phyloP scores from a whole-genome alignment of 2,888 invertebrate genomes.

The Phaedon cochleariae region DNA sequence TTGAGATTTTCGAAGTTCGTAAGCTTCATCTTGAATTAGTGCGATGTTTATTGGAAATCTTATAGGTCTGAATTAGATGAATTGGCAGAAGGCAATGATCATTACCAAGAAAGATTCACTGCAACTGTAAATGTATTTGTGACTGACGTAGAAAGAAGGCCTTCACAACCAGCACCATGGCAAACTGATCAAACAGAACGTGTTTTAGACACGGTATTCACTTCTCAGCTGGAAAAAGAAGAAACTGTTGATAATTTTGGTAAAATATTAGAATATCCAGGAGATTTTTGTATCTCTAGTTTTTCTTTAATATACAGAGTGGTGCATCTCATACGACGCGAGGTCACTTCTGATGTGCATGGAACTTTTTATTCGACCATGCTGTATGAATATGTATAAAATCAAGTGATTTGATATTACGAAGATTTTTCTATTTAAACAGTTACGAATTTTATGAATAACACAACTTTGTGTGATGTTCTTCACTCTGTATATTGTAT shows the following conservation, averaged over 20 bases:
- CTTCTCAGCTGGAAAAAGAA: slow-evolving; percentile 80
- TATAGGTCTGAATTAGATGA: slow-evolving; percentile 84
- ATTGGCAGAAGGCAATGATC: slow-evolving; percentile 71
- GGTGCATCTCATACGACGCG: no score
- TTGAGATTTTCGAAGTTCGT: slow-evolving; percentile 73
- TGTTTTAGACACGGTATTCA: slow-evolving; percentile 72
- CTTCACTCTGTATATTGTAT: no score
- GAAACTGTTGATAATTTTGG: slow-evolving; percentile 87
- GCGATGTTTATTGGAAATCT: no score
- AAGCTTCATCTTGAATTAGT: neutral
- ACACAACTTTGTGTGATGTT: no score
- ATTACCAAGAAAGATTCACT: slow-evolving; percentile 75
- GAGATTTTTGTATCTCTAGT: neutral
- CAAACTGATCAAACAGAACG: slow-evolving; percentile 71
- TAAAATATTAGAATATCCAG: slow-evolving; percentile 49
- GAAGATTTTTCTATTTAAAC: no score
- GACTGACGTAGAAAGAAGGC: slow-evolving; percentile 73
- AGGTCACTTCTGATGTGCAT: no score
- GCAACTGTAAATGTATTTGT: slow-evolving; percentile 77
- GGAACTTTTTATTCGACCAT: no score
- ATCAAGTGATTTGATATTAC: no score
- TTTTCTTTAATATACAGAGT: no score
- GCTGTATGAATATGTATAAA: no score
- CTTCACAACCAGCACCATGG: slow-evolving; percentile 79
- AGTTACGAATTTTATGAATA: no score